Conservation (phyloP, 2,888 invertebrate genomes). For the Zeuzera pyrina region DNA sequence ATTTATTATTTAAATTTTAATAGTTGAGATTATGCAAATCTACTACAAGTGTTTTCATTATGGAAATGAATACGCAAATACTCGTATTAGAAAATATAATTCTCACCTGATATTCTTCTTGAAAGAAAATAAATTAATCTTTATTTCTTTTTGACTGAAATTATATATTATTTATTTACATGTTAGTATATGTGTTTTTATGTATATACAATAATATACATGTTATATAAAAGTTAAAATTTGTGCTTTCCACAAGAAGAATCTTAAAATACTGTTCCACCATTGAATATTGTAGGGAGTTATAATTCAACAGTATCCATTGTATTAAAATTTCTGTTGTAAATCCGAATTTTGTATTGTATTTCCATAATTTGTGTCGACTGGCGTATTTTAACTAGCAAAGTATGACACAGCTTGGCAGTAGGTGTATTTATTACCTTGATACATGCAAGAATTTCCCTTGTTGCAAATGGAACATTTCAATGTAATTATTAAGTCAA, state of each 20-base stretch:
- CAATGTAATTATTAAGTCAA: too few relatives aligned
- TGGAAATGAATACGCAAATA: too few relatives aligned
- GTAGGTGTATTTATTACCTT: slow-evolving; percentile 30
- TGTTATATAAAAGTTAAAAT: not conserved
- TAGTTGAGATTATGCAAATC: not conserved
- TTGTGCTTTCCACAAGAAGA: not conserved
- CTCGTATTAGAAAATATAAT: too few relatives aligned
- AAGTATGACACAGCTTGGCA: slow-evolving; percentile 28
- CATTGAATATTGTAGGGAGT: slow-evolving; percentile 40
- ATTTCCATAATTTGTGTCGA: slow-evolving; percentile 46
- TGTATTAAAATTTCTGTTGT: slow-evolving; percentile 51
- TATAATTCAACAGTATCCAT: slow-evolving; percentile 45
- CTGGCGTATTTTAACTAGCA: slow-evolving; percentile 29
- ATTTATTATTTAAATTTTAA: slow-evolving; percentile 21
- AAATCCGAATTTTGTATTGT: slow-evolving; percentile 51
- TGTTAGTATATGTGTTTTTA: not conserved
- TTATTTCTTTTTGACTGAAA: too few relatives aligned
- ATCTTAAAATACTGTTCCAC: slow-evolving; percentile 16
- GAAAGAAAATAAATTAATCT: too few relatives aligned
- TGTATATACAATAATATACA: not conserved
- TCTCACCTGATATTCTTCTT: too few relatives aligned
- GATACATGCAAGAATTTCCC: slow-evolving; percentile 11
- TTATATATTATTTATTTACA: too few relatives aligned
- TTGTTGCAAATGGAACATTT: slow-evolving; percentile 4
- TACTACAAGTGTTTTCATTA: too few relatives aligned